Evolutionary conservation across 2,113 vertebrate genomes (phyloP), one percentile per base, ranked within the genome.

Genomic region (Malaclemys terrapin): DNA sequence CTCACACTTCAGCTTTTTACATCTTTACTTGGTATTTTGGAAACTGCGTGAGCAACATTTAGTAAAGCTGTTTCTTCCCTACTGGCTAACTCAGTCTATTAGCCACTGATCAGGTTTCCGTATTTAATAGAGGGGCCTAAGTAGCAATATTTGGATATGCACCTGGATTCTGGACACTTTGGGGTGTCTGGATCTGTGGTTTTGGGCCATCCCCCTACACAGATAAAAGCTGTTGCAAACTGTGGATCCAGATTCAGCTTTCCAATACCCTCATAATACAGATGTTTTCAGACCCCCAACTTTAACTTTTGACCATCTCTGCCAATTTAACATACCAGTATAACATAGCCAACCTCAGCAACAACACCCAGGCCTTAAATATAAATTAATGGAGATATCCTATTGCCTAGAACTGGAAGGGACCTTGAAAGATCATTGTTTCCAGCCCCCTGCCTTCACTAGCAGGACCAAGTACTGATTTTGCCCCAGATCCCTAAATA

Each of bases 221-320:
- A 47, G 42, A 47, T 47, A 78, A 78, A 78, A 45, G 24, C 24
- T 47, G 42, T 13, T 45, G 10, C 42, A 75, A 75, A 76, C n/a
- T 5, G 11, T 35, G n/a, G 2, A 82, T 10, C 42, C 72, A 7
- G 13, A 17, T 76, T 87, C 76, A 75, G 1, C 80, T 88, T 93
- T 90, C 80, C 85, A 75, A 42, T 49, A n/a, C 2, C 93, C 47
- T 27, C 76, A 59, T 12, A 47, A 12, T 91, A 75, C 9, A 82
- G 53, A 65, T 27, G 35, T 85, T 24, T 65, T 86, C 91, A 47
- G 4, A 24, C n/a, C 79, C 90, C 85, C 76, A 50, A 90, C 90
- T 87, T 76, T 90, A 47, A 80, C 54, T 89, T 93, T 87, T 87
- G 94, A 83, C 86, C 42, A 79, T 78, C 53, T 95, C 84, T 75